phyloP scores from a whole-genome alignment of 2,888 invertebrate genomes.

The Trypoxylon attenuatum region DNA sequence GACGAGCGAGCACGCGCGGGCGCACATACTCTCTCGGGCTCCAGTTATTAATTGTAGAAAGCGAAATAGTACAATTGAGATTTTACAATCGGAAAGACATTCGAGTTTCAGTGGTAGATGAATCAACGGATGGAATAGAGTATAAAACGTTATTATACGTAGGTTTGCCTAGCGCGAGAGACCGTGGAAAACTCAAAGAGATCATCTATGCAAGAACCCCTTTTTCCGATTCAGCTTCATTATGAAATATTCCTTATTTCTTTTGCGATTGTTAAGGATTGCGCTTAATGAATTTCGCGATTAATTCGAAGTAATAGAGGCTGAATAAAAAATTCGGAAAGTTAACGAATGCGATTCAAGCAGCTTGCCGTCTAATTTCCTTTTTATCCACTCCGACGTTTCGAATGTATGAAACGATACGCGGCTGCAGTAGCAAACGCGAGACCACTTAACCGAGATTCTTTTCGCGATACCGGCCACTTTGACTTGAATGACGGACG shows the following conservation, averaged over 20 bases:
- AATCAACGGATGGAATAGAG: neutral
- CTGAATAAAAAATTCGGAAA: neutral
- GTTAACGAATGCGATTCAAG: no score
- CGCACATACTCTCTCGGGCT: no score
- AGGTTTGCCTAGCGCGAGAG: neutral
- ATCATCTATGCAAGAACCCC: neutral
- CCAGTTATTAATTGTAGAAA: neutral
- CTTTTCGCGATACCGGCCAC: neutral
- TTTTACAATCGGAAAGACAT: neutral
- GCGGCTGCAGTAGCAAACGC: no score
- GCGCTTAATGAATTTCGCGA: neutral
- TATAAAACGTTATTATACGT: neutral
- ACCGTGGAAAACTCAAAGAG: neutral
- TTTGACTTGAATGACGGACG: neutral
- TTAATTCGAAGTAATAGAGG: neutral
- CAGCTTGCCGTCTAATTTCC: neutral
- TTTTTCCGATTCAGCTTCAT: neutral
- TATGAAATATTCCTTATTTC: neutral
- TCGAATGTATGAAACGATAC: neutral
- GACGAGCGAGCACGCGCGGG: neutral
- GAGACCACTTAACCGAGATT: neutral
- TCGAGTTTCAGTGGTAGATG: no score
- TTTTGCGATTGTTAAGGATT: neutral
- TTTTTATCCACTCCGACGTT: neutral
- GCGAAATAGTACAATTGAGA: neutral